Evolutionary conservation across 2,888 invertebrate genomes (phyloP).

Genomic region (Polydrusus pterygomalis): DNA sequence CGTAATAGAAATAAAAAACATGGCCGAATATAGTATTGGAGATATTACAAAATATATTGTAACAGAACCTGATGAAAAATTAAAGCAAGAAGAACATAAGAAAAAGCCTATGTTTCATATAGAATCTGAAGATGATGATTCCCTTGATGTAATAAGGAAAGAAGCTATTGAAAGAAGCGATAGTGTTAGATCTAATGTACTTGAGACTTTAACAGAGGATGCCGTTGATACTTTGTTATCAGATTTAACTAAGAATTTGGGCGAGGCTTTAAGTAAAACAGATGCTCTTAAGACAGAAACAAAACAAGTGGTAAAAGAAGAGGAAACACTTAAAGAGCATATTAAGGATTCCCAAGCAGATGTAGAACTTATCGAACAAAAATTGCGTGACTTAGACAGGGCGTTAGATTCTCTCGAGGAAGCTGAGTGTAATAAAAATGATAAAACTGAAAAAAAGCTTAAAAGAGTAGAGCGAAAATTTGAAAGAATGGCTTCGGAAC

Average conservation of each 20-base stretch:
- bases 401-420: constrained; percentile 69
- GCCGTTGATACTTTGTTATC: constrained; percentile 63
- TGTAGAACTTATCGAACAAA: constrained; percentile 68
- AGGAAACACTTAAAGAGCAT: constrained; percentile 56
- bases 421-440: constrained; percentile 54
- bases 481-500: constrained; percentile 74
- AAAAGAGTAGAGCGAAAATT: constrained; percentile 73
- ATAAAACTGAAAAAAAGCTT: constrained; percentile 69
- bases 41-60: constrained; percentile 61
- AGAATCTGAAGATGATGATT: constrained; percentile 71
- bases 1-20: constrained; percentile 68
- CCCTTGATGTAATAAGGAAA: constrained; percentile 49
- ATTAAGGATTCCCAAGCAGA: constrained; percentile 64
- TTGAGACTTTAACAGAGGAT: constrained; percentile 65
- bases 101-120: constrained; percentile 72
- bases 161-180: constrained; percentile 59
- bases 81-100: neutral
- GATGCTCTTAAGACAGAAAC: constrained; percentile 39
- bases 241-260: constrained; percentile 61
- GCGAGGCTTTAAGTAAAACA: constrained; percentile 53
- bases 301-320: constrained; percentile 50
- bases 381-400: constrained; percentile 70
- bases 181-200: constrained; percentile 65
- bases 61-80: constrained; percentile 61
- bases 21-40: constrained; percentile 61